These are phyloP conservation scores for Pseudomugil gertrudae DNA, from an alignment of 2,797 vertebrate genomes.

Conservation along the genomic window DNA sequence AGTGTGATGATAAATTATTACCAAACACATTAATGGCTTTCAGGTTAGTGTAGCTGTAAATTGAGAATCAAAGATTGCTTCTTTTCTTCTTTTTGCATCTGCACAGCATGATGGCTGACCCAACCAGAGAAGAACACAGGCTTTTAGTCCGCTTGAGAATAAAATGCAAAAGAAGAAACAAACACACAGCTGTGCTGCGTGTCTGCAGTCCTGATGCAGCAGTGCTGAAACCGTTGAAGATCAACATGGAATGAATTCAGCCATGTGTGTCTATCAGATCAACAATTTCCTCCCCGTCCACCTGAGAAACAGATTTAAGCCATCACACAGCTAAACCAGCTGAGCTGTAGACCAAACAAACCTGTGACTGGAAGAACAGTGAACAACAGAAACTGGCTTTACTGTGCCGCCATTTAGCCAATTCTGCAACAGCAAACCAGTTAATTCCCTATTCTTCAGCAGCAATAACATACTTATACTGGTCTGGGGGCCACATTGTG, in stretches of 20 bases:
- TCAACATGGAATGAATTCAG: not conserved
- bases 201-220: not conserved
- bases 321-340: not conserved
- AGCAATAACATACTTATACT: not conserved
- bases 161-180: not conserved
- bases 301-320: conserved; percentile 1
- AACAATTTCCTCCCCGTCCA: not conserved
- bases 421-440: not conserved
- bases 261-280: not conserved
- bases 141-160: not conserved
- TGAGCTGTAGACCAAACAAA: conserved; percentile 2
- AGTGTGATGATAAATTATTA: not conserved
- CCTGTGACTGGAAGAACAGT: not conserved
- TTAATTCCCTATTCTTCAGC: not conserved
- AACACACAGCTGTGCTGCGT: not conserved
- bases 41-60: no score
- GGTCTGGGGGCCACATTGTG: not conserved
- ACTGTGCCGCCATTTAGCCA: not conserved
- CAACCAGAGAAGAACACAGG: not conserved
- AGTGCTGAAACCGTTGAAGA: not conserved
- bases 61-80: not conserved
- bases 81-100: not conserved
- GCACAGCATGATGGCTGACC: not conserved
- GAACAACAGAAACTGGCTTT: not conserved
- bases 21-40: not conserved